Evolutionary conservation across 2,113 vertebrate genomes (phyloP).

Genomic region (Callithrix jacchus): DNA sequence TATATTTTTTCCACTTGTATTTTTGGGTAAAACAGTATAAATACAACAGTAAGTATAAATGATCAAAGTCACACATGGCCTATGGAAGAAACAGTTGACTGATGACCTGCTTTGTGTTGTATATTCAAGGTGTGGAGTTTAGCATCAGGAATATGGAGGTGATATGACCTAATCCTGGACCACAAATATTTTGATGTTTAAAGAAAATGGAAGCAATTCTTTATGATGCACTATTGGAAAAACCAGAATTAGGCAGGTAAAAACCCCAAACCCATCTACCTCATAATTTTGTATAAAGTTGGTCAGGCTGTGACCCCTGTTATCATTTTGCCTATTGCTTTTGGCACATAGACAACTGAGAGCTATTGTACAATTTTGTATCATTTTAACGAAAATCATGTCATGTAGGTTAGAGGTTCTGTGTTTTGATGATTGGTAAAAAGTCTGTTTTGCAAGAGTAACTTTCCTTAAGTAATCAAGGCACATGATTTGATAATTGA

Average conservation of each 20-base stretch:
- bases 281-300: not conserved
- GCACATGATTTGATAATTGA: slow-evolving; percentile 72
- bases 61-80: not conserved
- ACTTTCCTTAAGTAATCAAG: slow-evolving; percentile 73
- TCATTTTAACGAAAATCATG: slow-evolving; percentile 21
- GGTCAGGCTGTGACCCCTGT: not conserved
- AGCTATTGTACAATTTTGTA: not conserved
- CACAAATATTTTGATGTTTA: not conserved
- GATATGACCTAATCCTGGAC: not conserved
- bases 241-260: not conserved
- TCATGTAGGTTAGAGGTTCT: not conserved
- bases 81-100: not conserved
- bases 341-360: not conserved
- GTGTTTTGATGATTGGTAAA: slow-evolving; percentile 50
- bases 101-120: not conserved
- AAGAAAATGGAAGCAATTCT: not conserved
- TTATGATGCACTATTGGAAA: not conserved
- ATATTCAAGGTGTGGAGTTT: not conserved
- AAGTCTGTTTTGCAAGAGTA: slow-evolving; percentile 66
- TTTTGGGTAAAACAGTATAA: slow-evolving; percentile 2
- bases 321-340: not conserved
- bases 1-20: not conserved
- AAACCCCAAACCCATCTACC: not conserved
- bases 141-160: not conserved
- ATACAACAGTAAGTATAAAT: not conserved